Percentiles rank a stretch among this genome's conserved stretches.
Conservation (phyloP, 2,888 invertebrate species). For the Stenodema calcarata region DNA sequence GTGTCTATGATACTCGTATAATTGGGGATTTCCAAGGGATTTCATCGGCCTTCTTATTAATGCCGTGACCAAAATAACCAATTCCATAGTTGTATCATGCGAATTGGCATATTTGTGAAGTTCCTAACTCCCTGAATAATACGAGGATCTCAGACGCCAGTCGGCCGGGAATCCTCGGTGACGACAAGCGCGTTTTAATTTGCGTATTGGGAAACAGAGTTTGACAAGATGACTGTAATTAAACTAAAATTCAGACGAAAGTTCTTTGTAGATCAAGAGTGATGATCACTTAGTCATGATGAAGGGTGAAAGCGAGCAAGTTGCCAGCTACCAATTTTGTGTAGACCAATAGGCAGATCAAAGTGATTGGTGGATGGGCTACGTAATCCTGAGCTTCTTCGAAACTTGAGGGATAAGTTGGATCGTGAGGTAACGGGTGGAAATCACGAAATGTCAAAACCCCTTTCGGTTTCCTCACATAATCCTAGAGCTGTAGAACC, state of each 20-base stretch:
- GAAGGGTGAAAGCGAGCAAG: too few relatives aligned
- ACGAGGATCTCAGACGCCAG: background rate
- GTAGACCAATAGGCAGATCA: background rate
- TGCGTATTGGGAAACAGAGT: background rate
- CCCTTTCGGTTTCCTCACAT: background rate
- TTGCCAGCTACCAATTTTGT: background rate
- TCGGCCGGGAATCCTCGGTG: background rate
- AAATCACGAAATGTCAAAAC: constrained; percentile 3
- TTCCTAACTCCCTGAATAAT: background rate
- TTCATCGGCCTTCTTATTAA: too few relatives aligned
- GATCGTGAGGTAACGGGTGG: background rate
- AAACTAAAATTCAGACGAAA: too few relatives aligned
- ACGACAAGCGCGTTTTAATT: background rate
- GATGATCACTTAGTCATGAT: too few relatives aligned
- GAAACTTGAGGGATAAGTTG: background rate
- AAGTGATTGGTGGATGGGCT: background rate
- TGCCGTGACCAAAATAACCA: too few relatives aligned
- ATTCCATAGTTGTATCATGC: too few relatives aligned
- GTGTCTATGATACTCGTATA: too few relatives aligned
- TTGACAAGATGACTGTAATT: too few relatives aligned
- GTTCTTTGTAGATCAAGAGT: too few relatives aligned
- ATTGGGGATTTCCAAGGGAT: too few relatives aligned
- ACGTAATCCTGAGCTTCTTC: background rate
- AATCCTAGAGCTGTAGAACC: background rate
- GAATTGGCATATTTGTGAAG: too few relatives aligned